Conservation (phyloP, 2,113 vertebrate species). For the Dasyornis broadbenti region DNA sequence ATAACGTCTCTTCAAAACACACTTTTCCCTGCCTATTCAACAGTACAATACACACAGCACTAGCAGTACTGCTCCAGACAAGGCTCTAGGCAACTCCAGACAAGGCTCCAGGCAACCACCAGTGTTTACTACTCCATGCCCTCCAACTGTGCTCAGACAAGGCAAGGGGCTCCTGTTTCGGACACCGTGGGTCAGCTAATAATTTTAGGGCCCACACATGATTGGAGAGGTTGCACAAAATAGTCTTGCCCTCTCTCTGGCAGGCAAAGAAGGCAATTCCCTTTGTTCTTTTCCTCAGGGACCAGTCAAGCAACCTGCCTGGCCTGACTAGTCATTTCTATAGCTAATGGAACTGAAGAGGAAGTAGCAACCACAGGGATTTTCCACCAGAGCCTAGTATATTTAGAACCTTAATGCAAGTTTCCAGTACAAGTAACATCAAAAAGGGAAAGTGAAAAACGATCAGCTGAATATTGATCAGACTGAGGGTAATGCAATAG, state of each 20-base stretch:
- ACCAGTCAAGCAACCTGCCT: neutral
- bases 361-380: neutral
- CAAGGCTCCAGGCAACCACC: neutral
- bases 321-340: neutral
- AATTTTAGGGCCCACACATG: neutral
- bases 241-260: neutral
- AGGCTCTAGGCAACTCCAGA: neutral
- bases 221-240: neutral
- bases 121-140: neutral
- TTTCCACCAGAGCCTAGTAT: neutral
- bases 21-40: neutral
- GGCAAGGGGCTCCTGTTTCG: neutral
- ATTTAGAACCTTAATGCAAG: neutral
- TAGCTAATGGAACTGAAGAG: neutral
- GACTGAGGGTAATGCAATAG: neutral
- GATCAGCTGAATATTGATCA: neutral
- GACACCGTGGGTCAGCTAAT: neutral
- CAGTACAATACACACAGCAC: neutral
- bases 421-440: neutral
- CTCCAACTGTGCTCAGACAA: neutral
- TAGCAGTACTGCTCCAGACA: neutral
- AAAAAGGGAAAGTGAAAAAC: neutral
- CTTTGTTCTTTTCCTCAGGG: neutral
- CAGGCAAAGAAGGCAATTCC: neutral
- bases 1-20: neutral